Evolutionary conservation across 2,888 invertebrate genomes (phyloP), one percentile per base, ranked within the genome.

Genomic region (Rotaria socialis): DNA sequence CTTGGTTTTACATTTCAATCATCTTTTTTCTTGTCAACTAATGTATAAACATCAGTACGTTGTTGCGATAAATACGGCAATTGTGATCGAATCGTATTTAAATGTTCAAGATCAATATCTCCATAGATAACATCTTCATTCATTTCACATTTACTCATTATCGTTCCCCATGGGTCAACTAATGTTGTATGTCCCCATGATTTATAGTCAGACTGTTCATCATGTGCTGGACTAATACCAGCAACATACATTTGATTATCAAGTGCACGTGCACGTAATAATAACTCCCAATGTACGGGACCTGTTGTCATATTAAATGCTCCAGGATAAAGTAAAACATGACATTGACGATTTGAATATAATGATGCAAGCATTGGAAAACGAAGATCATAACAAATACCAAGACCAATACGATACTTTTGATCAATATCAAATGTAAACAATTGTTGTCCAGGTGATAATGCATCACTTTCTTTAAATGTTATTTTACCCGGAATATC

Each of bases 261-360:
- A 56, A 94, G 92, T 58, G 97, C 96, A 85, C 97, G 93, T 0
- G 94, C 93, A 84, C 95, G 93, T 87, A 94, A 94, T 35, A 97
- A 92, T 8, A 96, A 91, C 90, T 96, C 95, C 96, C 96, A 98
- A 91, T 97, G 97, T 86, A 94, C 92, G 0, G 96, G 96, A 0
- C 97, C 97, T 0, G 97, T 97, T 2, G 95, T 96, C 95, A 95
- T 95, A 91, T 96, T 97, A 91, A 97, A 97, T 2, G 97, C 96
- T 50, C 94, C 96, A 0, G 97, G 97, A 92, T 96, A 97, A 47
- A 97, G 92, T 52, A 97, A 91, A 89, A 97, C 91, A 86, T 95
- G 93, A 89, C 96, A 96, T 0, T 95, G 96, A 94, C 89, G 22
- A 86, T 86, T 19, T 85, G 85, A 74, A 86, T 47, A 88, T 86